These are phyloP conservation scores for Macheiramphus alcinus DNA, from an alignment of 2,113 vertebrate genomes.

Conservation along the genomic window DNA sequence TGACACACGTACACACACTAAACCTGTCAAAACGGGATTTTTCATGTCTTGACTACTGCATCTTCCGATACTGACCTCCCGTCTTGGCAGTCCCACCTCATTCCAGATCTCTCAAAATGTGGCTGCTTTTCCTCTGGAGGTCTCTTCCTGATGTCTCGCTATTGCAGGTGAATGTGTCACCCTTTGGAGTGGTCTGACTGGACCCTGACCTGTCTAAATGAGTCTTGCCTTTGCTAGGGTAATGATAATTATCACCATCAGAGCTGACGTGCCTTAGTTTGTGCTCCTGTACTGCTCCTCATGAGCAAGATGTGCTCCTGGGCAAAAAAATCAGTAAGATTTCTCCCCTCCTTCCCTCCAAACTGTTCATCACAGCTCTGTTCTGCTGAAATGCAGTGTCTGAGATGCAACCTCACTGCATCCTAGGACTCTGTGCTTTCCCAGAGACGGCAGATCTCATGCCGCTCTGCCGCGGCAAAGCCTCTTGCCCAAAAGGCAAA, in stretches of 20 bases:
- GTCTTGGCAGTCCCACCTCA: not conserved
- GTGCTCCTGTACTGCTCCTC: not conserved
- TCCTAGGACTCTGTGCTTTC: too few species aligned
- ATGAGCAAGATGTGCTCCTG: not conserved
- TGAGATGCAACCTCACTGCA: not conserved
- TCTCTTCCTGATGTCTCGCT: not conserved
- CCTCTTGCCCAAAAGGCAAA: too few species aligned
- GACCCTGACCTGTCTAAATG: not conserved
- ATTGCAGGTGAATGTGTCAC: not conserved
- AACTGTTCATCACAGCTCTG: not conserved
- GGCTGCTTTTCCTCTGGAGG: not conserved
- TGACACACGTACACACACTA: too few species aligned
- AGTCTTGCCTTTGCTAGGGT: not conserved
- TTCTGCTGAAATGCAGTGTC: not conserved
- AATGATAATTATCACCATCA: not conserved
- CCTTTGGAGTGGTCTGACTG: not conserved
- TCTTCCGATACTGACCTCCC: not conserved
- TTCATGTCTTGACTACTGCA: not conserved
- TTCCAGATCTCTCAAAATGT: not conserved
- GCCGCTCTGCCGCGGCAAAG: too few species aligned
- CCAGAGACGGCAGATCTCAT: too few species aligned
- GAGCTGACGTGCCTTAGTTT: not conserved
- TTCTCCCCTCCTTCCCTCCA: not conserved
- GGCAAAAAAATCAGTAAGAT: not conserved
- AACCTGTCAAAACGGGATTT: not conserved